Evolutionary conservation across 2,888 invertebrate genomes (phyloP).

Genomic region (Pandemis cinnamomeana): DNA sequence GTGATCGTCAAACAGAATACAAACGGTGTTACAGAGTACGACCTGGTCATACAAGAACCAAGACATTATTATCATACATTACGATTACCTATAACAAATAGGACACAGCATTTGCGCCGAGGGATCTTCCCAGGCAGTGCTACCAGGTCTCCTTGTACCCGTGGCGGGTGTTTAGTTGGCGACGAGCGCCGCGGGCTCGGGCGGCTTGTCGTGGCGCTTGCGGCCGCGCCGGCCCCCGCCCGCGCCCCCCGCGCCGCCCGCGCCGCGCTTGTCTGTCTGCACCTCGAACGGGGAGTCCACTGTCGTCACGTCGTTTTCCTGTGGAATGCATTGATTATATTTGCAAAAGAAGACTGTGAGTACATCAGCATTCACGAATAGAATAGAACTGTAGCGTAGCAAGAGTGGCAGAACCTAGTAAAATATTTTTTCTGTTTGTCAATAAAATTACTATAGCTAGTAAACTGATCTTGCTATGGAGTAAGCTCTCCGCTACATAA

Average conservation of each 20-base stretch:
- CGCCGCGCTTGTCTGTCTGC: constrained; percentile 85
- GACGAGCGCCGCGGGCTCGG: constrained; percentile 50
- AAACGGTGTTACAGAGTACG: neutral
- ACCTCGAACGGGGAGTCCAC: constrained; percentile 84
- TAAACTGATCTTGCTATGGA: too few species aligned
- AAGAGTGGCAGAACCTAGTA: too few species aligned
- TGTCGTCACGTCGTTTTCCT: constrained; percentile 79
- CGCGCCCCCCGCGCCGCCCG: constrained; percentile 80
- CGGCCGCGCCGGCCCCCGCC: constrained; percentile 73
- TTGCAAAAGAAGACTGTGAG: neutral
- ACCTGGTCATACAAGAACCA: neutral
- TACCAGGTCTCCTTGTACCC: neutral
- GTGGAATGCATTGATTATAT: constrained; percentile 45
- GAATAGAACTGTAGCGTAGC: too few species aligned
- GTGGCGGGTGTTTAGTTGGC: constrained; percentile 50
- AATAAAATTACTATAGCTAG: too few species aligned
- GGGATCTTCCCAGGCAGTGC: neutral
- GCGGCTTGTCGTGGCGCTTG: constrained; percentile 70
- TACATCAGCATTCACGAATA: too few species aligned
- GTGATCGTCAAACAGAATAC: constrained; percentile 12
- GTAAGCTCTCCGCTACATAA: too few species aligned
- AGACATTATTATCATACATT: neutral
- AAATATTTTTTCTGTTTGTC: too few species aligned
- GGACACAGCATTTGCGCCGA: neutral
- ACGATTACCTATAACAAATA: neutral